A percentile compares a stretch with the other conserved stretches of the same genome.
These are phyloP conservation scores for Pocillopora verrucosa DNA, from an alignment of 64 coral and sea anemone genomes.

Conservation along the genomic window DNA sequence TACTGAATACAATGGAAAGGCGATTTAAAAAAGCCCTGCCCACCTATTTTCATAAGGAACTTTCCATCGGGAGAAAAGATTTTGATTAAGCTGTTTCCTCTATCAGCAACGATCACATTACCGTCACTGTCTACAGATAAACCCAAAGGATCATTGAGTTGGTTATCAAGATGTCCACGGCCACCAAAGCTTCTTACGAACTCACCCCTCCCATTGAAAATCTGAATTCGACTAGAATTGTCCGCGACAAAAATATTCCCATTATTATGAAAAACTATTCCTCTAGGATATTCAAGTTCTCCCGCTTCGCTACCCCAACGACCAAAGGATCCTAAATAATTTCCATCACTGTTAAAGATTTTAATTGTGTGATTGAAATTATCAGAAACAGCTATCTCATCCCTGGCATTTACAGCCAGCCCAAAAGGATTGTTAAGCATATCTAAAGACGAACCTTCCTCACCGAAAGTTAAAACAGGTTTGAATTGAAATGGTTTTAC, in stretches of 20 bases:
- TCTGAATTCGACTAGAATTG: background rate
- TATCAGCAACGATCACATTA: constrained; percentile 55
- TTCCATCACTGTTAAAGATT: constrained; percentile 18
- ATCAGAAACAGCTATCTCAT: constrained; percentile 18
- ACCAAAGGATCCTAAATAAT: background rate
- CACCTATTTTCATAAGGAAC: constrained; percentile 25
- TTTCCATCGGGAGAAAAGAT: constrained; percentile 50
- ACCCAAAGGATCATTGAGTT: constrained; percentile 3
- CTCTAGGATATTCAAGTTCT: background rate
- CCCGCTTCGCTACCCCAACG: background rate
- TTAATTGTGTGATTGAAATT: background rate
- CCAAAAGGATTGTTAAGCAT: background rate
- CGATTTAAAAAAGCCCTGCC: constrained; percentile 7
- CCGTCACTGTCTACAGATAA: constrained; percentile 46
- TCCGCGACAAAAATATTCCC: background rate
- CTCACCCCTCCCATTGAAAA: background rate
- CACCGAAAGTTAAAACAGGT: background rate
- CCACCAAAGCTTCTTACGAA: constrained; percentile 11
- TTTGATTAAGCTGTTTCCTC: constrained; percentile 39
- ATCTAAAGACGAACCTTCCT: background rate
- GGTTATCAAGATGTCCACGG: background rate
- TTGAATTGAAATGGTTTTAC: background rate
- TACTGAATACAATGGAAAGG: constrained; percentile 31
- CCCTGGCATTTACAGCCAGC: background rate
- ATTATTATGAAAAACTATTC: background rate